Base-by-base conservation (phyloP, 2,888 invertebrate species). In the Choristoneura rosaceana region DNA sequence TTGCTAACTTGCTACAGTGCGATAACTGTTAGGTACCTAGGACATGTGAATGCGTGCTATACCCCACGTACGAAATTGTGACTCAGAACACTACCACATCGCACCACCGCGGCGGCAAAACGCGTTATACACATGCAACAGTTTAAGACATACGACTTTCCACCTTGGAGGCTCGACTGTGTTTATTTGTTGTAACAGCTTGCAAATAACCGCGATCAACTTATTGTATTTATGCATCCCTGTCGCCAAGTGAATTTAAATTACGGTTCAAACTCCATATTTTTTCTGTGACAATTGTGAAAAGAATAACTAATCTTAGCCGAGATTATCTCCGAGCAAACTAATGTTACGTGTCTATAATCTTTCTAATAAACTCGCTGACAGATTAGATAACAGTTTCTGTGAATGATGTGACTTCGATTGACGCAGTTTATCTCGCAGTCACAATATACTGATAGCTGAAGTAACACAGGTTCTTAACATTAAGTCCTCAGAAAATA, bases 101-200 rank as follows among this genome's bases (percentile, higher is more conserved):
- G 43, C 47, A 14, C 45, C n/a, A 34, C 62, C 47, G 34, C 64
- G 3, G 9, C 38, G 5, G 47, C 15, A 59, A 63, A 71, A 17
- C 38, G 47, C 58, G 9, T 63, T 0, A 68, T 47, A 47, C n/a
- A 34, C 38, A 58, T 12, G 9, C 1, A 9, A 2, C 33, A 41
- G 14, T 8, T 10, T 25, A 33, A 33, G n/a, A 15, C 15, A 50
- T 41, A 33, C 12, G 62, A 2, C 62, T 17, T 63, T 71, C 33
- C 15, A 15, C 10, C 17, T 2, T 14, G 41, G 41, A 69, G 43
- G 52, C 34, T 1, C 64, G 43, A 15, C 25, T 50, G 66, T 73
- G 64, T 75, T 71, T 75, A 67, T 67, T 65, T 73, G 66, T 76
- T 74, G 66, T 73, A 74, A 69, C 73, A 73, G 67, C 74, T 47